These are phyloP conservation scores for Spodoptera picta DNA, from an alignment of 2,888 invertebrate genomes.

Conservation along the genomic window DNA sequence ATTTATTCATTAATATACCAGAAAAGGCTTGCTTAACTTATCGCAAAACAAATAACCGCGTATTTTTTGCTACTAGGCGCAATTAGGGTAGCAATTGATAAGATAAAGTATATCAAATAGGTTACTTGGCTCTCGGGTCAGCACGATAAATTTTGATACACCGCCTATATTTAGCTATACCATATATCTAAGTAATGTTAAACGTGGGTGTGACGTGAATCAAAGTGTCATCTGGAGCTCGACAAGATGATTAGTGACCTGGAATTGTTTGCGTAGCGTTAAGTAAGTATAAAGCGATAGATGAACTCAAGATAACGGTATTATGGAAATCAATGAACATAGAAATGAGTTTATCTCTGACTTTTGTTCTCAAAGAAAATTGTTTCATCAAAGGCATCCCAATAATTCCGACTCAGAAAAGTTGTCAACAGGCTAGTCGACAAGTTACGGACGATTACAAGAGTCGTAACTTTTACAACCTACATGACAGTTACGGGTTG, in stretches of 20 bases:
- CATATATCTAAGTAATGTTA: constrained; percentile 11
- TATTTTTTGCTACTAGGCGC: constrained; percentile 37
- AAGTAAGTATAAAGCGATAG: no score
- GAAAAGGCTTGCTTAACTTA: constrained; percentile 6
- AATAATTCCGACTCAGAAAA: constrained; percentile 33
- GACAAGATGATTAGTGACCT: constrained; percentile 2
- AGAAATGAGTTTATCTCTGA: no score
- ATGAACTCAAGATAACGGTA: no score
- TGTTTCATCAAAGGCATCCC: neutral
- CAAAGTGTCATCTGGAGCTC: constrained; percentile 8
- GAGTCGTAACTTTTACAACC: constrained; percentile 37
- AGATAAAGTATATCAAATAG: constrained; percentile 49
- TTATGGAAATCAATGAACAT: no score
- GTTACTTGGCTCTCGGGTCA: constrained; percentile 49
- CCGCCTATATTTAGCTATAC: constrained; percentile 23
- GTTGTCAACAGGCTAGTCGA: constrained; percentile 21
- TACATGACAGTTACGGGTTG: constrained; percentile 40
- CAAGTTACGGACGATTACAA: constrained; percentile 45
- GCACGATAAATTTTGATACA: constrained; percentile 22
- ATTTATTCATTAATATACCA: constrained; percentile 11
- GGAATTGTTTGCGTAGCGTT: neutral
- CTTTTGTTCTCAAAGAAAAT: constrained; percentile 11
- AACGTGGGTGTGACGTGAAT: constrained; percentile 19
- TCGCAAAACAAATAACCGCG: constrained; percentile 20
- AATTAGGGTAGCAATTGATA: constrained; percentile 39